Base-by-base conservation (phyloP, 2,888 invertebrate species). In the Zonitis immaculata region DNA sequence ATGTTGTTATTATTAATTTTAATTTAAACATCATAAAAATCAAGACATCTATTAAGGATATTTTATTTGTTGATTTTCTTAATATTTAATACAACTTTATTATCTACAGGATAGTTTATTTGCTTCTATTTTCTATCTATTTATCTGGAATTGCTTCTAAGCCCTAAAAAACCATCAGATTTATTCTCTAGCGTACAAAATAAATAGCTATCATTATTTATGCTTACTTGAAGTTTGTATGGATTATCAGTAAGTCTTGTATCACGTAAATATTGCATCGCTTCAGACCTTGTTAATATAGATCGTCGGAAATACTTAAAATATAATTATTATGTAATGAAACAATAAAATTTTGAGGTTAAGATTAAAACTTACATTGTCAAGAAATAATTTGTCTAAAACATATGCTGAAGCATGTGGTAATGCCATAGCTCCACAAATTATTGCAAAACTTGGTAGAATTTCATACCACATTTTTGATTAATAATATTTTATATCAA, bases 391-490 rank as follows among this genome's bases (percentile, higher is more conserved):
- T 70, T 85, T 84, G 72, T 86, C 82, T 57, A 84, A 60, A 65
- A 83, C 81, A 69, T 85, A 85, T 39, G 82, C 77, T 2, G 79
- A 79, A 73, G 79, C 82, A 59, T 82, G 82, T 11, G 87, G 87
- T 51, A 85, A 62, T 12, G 82, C 80, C 60, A 87, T 49, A 1
- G 78, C 82, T 32, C 78, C 82, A 42, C 80, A 76, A 48, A 87
- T 81, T 57, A 87, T 82, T 57, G 76, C 78, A 58, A 81, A 80
- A 65, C 82, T 79, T 11, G 87, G 87, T 64, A 87, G 66, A 71
- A 86, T 81, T 82, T 87, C 87, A 74, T 83, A 87, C 87, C 87
- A 87, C 87, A 87, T 87, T 71, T 64, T 73, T 26, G 42, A n/a
- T 4, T 44, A n/a, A n/a, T n/a, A n/a, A n/a, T n/a, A n/a, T n/a